Evolutionary conservation across 2,888 invertebrate genomes (phyloP), one percentile per base, ranked within the genome.

Genomic region (Priocnemis perturbator): DNA sequence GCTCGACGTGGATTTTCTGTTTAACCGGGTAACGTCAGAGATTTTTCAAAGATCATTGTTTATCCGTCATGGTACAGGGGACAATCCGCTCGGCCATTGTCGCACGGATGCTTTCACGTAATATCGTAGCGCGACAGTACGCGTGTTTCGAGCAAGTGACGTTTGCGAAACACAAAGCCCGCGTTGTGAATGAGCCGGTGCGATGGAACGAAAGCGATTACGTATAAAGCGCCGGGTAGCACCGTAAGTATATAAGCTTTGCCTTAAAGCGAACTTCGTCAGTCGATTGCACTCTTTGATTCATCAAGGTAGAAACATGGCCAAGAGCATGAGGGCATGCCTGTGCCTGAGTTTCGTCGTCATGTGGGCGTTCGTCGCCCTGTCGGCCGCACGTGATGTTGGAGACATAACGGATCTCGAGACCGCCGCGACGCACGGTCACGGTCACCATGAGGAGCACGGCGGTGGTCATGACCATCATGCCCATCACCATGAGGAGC

Each of bases 401-500:
- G 77, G 74, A 21, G 50, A 48, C 9, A 67, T 71, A 14, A 71
- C 23, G 52, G 80, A 81, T 62, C 73, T 78, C 11, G 50, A 67
- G 17, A 21, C 67, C 7, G 74, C 78, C 5, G 77, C 65, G 5
- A 62, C 67, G 45, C 69, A 65, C 47, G 67, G 67, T 15, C 60
- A 60, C 2, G 61, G 57, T 5, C 48, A 55, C 5, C 67, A 67
- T 1, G 60, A 48, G 19, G 93, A 93, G 85, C 90, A 91, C 64
- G 94, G 93, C 19, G 94, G 93, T n/a, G 94, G 95, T 0, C 91
- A 93, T 78, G 92, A 93, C 67, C 93, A 94, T 82, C 93, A 93
- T 78, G 91, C 91, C 1, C 91, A 93, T 67, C 93, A 94, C 81
- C 93, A 94, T 84, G 91, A 92, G 69, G 92, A 93, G 47, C 92